phyloP scores from a whole-genome alignment of 2,797 vertebrate genomes.

The Chloroceryle amazona region DNA sequence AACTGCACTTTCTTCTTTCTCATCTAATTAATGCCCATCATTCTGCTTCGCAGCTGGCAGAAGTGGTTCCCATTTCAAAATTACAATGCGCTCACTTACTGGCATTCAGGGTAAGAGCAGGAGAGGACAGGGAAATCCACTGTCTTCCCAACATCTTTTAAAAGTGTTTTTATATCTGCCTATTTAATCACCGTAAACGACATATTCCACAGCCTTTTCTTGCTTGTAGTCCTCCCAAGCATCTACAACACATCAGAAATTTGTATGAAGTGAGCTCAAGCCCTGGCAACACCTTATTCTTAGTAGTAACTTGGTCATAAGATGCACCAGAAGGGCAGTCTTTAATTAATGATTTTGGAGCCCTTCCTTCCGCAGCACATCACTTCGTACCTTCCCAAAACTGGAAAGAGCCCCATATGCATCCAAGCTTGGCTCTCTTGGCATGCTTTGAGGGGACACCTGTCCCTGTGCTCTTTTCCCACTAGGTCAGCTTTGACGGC shows the following conservation, averaged over 20 bases:
- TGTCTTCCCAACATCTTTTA: background rate
- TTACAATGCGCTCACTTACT: background rate
- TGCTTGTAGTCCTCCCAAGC: background rate
- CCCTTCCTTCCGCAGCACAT: slow-evolving; percentile 39
- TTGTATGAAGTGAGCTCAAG: background rate
- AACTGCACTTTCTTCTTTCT: slow-evolving; percentile 35
- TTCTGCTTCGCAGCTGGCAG: slow-evolving; percentile 30
- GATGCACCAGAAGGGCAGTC: slow-evolving; percentile 53
- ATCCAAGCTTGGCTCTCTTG: slow-evolving; percentile 30
- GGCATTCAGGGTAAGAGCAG: background rate
- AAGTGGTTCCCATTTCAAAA: slow-evolving; percentile 19
- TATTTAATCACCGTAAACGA: background rate
- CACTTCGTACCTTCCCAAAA: slow-evolving; percentile 51
- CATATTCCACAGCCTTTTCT: background rate
- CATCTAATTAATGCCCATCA: slow-evolving; percentile 25
- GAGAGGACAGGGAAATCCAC: background rate
- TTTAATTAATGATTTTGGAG: slow-evolving; percentile 70
- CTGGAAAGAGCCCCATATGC: slow-evolving; percentile 24
- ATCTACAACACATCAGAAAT: background rate
- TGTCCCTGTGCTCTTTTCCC: slow-evolving; percentile 43
- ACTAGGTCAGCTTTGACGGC: slow-evolving; percentile 51
- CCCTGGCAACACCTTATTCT: background rate
- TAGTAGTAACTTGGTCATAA: slow-evolving; percentile 19
- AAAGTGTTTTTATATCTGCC: background rate
- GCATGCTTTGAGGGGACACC: slow-evolving; percentile 13